Evolutionary conservation across 2,888 invertebrate genomes (phyloP), one percentile per base, ranked within the genome.

Genomic region (Coelinius sp.): DNA sequence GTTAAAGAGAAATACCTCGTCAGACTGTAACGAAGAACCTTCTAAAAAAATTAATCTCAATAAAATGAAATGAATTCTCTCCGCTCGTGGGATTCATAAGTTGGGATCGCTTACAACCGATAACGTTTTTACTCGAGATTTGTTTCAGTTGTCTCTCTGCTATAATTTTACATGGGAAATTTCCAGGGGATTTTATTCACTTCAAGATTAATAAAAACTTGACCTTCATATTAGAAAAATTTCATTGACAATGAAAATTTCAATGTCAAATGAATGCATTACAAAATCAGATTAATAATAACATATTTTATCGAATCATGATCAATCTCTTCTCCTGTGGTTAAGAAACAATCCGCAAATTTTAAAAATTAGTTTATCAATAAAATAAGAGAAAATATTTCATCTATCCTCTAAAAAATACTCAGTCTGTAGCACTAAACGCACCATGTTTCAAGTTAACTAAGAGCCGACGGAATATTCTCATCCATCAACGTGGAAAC

Each of bases 401-500:
- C 1, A 12, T 41, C 5, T 41, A n/a, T n/a, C n/a, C 41, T n/a
- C 41, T 41, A 41, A 41, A 41, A 41, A 41, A 41, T 41, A 12
- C n/a, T 10, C 41, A 10, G n/a, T 41, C 12, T 41, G 35, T 8
- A 10, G 35, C 2, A 52, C 20, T 52, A 10, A 10, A 24, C 8
- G 20, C 17, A 52, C 22, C 12, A 52, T 2, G 24, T 22, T 53
- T n/a, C 6, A 25, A 41, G 14, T 41, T 4, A 41, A 41, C 41
- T 14, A 20, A 22, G 10, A 49, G 17, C 20, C 38, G n/a, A 59
- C 59, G 59, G 31, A 35, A 38, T 59, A 35, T 38, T 59, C 59
- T 59, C 59, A 59, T 59, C 59, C 59, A 68, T 68, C 68, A 59
- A 56, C 41, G 46, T 68, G 80, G 77, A 80, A 81, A 80, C 80